Conservation (phyloP, 2,797 vertebrate species). For the Anguilla marmorata region DNA sequence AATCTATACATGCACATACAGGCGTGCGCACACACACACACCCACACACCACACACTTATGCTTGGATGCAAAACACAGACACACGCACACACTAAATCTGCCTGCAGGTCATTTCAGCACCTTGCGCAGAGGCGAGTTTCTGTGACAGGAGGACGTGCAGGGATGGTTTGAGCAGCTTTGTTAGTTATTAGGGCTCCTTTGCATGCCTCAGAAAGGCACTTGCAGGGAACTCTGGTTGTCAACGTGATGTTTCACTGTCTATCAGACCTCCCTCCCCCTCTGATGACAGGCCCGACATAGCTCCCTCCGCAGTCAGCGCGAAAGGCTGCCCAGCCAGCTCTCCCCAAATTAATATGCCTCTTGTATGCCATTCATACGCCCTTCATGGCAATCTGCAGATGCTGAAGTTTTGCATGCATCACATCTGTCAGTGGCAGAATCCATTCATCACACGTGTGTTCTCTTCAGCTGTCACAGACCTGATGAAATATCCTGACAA, state of each 20-base stretch:
- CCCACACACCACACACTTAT: neutral
- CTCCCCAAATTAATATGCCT: slow-evolving; percentile 41
- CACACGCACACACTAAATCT: neutral
- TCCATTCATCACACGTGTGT: slow-evolving; percentile 49
- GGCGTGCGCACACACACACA: neutral
- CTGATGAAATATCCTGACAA: slow-evolving; percentile 36
- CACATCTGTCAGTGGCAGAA: slow-evolving; percentile 48
- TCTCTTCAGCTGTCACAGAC: slow-evolving; percentile 38
- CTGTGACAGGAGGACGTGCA: neutral
- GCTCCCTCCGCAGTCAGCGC: neutral
- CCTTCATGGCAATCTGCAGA: slow-evolving; percentile 27
- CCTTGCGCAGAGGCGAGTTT: slow-evolving; percentile 2
- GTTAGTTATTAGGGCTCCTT: slow-evolving; percentile 25
- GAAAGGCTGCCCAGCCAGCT: slow-evolving; percentile 33
- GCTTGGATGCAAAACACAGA: neutral
- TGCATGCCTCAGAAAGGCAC: slow-evolving; percentile 14
- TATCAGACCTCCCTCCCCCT: slow-evolving; percentile 19
- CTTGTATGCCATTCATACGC: slow-evolving; percentile 40
- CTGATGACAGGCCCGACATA: neutral
- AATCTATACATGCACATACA: neutral
- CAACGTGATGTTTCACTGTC: slow-evolving; percentile 30
- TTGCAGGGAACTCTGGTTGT: slow-evolving; percentile 23
- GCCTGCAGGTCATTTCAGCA: neutral
- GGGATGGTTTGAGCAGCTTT: slow-evolving; percentile 28
- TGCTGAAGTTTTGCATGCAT: slow-evolving; percentile 33